A percentile compares a stretch with the other conserved stretches of the same genome.
Conservation (phyloP, 2,888 invertebrate species). For the Oscheius sp. region DNA sequence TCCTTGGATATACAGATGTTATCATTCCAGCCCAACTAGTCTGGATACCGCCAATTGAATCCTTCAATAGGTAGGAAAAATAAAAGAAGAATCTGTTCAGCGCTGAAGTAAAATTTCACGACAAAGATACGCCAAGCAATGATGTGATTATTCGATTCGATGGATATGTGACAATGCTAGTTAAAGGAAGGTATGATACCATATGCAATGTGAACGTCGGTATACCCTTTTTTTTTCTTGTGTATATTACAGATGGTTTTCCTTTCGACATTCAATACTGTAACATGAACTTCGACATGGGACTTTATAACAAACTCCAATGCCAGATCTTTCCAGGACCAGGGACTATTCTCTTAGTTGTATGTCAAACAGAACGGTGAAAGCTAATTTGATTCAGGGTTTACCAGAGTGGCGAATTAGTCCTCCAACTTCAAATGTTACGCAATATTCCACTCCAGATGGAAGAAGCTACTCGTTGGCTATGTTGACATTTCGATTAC, state of each 20-base stretch:
- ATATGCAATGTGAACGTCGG: background rate
- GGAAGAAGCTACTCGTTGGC: slow-evolving; percentile 4
- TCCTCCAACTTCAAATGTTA: background rate
- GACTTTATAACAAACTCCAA: background rate
- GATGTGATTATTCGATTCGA: background rate
- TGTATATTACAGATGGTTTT: background rate
- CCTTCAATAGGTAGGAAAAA: background rate
- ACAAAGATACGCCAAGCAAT: slow-evolving; percentile 4
- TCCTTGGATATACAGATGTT: background rate
- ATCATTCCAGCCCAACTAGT: background rate
- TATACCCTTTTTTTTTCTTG: background rate
- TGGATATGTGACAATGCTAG: background rate
- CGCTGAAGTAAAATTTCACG: slow-evolving; percentile 3
- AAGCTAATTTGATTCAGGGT: slow-evolving; percentile 10
- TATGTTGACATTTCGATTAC: background rate
- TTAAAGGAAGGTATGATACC: slow-evolving; percentile 14
- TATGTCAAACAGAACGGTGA: background rate
- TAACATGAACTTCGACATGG: slow-evolving; percentile 9
- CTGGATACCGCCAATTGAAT: slow-evolving; percentile 9
- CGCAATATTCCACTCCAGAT: background rate
- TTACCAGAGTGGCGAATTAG: slow-evolving; percentile 12
- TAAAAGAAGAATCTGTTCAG: background rate
- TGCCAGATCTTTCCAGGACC: background rate
- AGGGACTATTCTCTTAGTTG: background rate
- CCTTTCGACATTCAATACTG: slow-evolving; percentile 12